A percentile compares a stretch with the other conserved stretches of the same genome.
phyloP scores from a whole-genome alignment of 2,888 invertebrate species.

The Neoaliturus tenellus region DNA sequence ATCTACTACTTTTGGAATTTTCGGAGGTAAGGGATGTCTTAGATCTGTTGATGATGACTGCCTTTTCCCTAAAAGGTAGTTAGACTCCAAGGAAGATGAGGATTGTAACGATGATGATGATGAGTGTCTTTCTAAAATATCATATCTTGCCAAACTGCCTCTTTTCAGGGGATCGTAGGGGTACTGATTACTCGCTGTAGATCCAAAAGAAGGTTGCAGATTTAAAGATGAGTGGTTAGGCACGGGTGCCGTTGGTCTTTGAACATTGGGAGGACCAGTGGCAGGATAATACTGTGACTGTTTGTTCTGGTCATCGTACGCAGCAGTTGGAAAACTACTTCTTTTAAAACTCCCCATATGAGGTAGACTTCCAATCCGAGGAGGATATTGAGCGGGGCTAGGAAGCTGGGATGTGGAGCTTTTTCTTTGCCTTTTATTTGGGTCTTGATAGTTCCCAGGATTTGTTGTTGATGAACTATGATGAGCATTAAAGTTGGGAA shows the following conservation, averaged over 20 bases:
- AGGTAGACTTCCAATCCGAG: conserved; percentile 36
- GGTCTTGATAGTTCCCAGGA: conserved; percentile 41
- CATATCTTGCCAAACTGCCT: conserved; percentile 48
- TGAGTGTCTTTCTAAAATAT: conserved; percentile 38
- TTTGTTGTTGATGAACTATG: conserved; percentile 29
- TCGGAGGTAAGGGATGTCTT: conserved; percentile 71
- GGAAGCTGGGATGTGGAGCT: conserved; percentile 54
- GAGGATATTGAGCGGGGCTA: conserved; percentile 13
- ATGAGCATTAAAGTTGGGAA: conserved; percentile 55
- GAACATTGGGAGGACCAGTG: conserved; percentile 40
- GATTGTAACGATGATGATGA: conserved; percentile 34
- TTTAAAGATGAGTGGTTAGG: conserved; percentile 6
- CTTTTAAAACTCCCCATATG: conserved; percentile 56
- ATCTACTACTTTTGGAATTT: conserved; percentile 74
- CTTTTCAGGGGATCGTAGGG: conserved; percentile 47
- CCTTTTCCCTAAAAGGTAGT: conserved; percentile 61
- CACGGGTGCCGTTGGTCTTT: conserved; percentile 24
- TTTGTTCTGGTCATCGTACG: conserved; percentile 50
- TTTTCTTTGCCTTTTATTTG: conserved; percentile 53
- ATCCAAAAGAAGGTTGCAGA: not conserved
- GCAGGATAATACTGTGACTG: conserved; percentile 51
- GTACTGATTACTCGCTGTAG: conserved; percentile 33
- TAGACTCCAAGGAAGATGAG: conserved; percentile 64
- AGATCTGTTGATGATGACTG: conserved; percentile 63
- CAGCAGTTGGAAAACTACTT: conserved; percentile 49